Evolutionary conservation across 2,797 vertebrate species (phyloP).

Genomic region (Adelosebastes latens): DNA sequence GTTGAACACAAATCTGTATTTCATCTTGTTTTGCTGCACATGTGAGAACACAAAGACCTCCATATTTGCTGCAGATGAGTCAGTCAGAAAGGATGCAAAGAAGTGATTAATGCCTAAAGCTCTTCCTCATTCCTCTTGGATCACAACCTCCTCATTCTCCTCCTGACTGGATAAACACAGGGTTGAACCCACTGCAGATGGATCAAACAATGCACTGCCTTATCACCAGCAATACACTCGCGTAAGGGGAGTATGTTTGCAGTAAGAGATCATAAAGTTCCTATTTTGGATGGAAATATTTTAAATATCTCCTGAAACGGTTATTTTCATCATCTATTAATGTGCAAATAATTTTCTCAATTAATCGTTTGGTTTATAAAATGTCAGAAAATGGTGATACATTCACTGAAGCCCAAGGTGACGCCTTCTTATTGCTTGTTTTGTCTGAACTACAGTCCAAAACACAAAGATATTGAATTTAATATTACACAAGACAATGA

Average conservation of each 20-base stretch:
- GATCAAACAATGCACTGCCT: neutral
- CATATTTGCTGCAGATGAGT: neutral
- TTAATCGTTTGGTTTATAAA: neutral
- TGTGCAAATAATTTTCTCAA: neutral
- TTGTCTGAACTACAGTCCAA: neutral
- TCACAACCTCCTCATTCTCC: neutral
- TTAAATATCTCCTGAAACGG: neutral
- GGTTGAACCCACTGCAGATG: neutral
- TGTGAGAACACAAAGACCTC: neutral
- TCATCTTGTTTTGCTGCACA: neutral
- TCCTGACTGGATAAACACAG: neutral
- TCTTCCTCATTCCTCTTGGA: slow-evolving; percentile 8
- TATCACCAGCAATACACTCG: neutral
- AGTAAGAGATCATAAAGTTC: neutral
- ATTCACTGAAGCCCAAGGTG: neutral
- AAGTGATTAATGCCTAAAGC: slow-evolving; percentile 1
- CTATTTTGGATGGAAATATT: neutral
- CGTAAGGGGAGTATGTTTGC: neutral
- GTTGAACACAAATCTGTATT: neutral
- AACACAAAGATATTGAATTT: no score
- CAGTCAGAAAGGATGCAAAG: slow-evolving; percentile 1
- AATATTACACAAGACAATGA: neutral
- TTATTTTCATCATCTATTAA: neutral
- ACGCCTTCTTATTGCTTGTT: neutral
- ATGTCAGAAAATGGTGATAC: neutral